Evolutionary conservation across 2,797 vertebrate species (phyloP).

Genomic region (Artibeus lituratus): DNA sequence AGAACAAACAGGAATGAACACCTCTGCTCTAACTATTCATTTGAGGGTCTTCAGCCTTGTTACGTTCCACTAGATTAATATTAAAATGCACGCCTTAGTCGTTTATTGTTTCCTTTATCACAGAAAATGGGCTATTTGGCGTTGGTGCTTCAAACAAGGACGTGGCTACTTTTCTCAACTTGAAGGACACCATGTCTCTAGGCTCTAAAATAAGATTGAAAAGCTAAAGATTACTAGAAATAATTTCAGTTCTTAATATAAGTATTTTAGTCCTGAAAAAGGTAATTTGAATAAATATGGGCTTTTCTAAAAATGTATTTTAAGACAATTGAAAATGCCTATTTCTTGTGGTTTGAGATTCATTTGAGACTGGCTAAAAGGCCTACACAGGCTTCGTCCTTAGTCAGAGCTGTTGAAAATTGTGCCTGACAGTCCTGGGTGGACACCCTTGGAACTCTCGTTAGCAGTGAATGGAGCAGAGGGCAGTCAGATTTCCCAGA

Average conservation of each 20-base stretch:
- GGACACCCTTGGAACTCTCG: not conserved
- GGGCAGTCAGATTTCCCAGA: not conserved
- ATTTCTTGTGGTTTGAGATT: not conserved
- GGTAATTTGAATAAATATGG: not conserved
- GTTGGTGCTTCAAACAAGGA: not conserved
- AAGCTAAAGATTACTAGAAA: not conserved
- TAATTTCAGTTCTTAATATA: not conserved
- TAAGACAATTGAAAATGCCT: not conserved
- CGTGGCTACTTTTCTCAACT: not conserved
- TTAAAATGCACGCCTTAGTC: not conserved
- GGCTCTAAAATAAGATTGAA: not conserved
- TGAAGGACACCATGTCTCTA: not conserved
- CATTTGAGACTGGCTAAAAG: not conserved
- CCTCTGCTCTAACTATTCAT: not conserved
- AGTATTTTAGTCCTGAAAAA: slow-evolving; percentile 13
- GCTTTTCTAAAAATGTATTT: not conserved
- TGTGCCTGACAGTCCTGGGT: not conserved
- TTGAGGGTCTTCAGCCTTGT: not conserved
- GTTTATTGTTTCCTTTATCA: not conserved
- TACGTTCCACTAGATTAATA: not conserved
- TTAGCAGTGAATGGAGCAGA: not conserved
- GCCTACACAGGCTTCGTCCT: not conserved
- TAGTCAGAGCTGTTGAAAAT: not conserved
- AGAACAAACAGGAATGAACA: not conserved
- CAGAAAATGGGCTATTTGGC: not conserved